Evolutionary conservation across 2,113 vertebrate species (phyloP).

Genomic region (Cygnus atratus): DNA sequence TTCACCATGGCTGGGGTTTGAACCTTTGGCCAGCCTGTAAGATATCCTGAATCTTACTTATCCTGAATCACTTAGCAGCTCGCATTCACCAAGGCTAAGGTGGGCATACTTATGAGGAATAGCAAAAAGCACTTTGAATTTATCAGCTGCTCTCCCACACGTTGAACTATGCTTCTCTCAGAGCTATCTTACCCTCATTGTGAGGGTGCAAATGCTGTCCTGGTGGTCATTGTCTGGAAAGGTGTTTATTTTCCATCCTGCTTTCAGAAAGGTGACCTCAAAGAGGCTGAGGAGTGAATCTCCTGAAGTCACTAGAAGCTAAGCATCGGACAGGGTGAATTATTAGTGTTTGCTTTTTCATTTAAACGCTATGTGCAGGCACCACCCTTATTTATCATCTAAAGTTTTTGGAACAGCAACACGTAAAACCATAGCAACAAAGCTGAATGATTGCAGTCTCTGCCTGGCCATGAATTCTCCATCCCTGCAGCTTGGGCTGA

Average conservation of each 20-base stretch:
- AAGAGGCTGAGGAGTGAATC: not conserved
- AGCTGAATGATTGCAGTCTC: not conserved
- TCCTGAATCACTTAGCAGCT: not conserved
- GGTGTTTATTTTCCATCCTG: not conserved
- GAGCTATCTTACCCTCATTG: not conserved
- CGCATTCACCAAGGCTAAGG: not conserved
- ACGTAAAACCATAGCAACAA: constrained; percentile 34
- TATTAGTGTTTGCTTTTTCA: not conserved
- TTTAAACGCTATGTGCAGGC: not conserved
- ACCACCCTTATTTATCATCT: constrained; percentile 1
- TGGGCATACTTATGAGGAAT: not conserved
- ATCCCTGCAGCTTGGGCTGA: not conserved
- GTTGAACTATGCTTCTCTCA: not conserved
- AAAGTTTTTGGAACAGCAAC: not conserved
- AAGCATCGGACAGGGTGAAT: not conserved
- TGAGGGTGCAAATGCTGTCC: not conserved
- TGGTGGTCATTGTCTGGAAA: not conserved
- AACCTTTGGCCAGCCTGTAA: no score
- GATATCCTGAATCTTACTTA: no score
- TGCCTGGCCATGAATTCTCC: not conserved
- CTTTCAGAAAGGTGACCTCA: not conserved
- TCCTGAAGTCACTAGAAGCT: not conserved
- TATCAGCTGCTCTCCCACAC: not conserved
- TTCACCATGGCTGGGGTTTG: no score
- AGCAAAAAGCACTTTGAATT: not conserved